Conservation (phyloP, 2,888 invertebrate species). For the Chirona hameri region DNA sequence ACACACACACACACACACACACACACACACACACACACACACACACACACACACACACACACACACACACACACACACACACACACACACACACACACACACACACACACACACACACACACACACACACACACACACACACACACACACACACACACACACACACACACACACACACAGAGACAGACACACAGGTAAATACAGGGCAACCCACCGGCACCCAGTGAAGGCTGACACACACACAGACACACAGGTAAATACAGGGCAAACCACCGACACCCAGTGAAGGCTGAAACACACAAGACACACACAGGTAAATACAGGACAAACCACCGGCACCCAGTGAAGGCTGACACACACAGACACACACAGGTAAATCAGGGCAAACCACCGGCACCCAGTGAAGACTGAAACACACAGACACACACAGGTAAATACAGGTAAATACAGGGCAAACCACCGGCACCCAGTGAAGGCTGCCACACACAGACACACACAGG, state of each 20-base stretch:
- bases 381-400: conserved; percentile 25
- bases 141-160: no score
- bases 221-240: conserved; percentile 13
- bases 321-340: background rate
- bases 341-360: conserved; percentile 11
- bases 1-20: background rate
- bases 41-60: no score
- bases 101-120: background rate
- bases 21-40: background rate
- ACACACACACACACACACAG: background rate
- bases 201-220: conserved; percentile 5
- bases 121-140: background rate
- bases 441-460: background rate
- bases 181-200: no score
- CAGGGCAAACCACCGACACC: background rate
- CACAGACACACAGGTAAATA: background rate
- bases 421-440: background rate
- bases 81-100: background rate
- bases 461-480: conserved; percentile 24
- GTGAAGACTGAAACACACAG: conserved; percentile 2
- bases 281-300: conserved; percentile 14
- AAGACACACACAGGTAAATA: background rate
- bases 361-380: background rate
- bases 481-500: background rate
- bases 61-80: background rate